Evolutionary conservation across 2,888 invertebrate genomes (phyloP).

Genomic region (Laspeyria flexula): DNA sequence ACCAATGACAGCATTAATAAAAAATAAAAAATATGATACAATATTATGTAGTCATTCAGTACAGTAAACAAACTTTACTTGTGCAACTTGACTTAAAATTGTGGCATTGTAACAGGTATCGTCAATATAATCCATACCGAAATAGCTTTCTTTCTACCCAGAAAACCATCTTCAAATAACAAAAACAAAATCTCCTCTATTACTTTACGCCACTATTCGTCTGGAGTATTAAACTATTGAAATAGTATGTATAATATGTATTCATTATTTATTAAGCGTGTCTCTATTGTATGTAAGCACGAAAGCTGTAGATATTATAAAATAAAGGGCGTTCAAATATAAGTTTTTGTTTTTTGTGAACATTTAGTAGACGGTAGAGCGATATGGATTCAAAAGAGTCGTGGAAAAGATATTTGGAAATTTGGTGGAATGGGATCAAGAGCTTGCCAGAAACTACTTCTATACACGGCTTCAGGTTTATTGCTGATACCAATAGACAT

Average conservation of each 20-base stretch:
- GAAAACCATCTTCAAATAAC: too few species aligned
- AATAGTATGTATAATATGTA: conserved; percentile 21
- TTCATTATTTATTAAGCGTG: conserved; percentile 35
- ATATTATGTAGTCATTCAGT: too few species aligned
- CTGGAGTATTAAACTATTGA: conserved; percentile 4
- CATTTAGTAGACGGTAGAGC: conserved; percentile 5
- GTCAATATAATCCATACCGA: too few species aligned
- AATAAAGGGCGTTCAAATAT: conserved; percentile 19
- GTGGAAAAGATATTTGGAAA: conserved; percentile 65
- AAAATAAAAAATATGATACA: too few species aligned
- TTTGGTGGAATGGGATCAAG: conserved; percentile 81
- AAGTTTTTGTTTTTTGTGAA: neutral
- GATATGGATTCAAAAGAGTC: conserved; percentile 56
- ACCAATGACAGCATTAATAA: too few species aligned
- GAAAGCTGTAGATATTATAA: conserved; percentile 28
- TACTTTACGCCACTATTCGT: neutral
- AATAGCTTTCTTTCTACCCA: too few species aligned
- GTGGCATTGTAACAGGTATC: too few species aligned
- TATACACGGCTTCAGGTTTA: conserved; percentile 88
- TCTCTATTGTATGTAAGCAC: conserved; percentile 35
- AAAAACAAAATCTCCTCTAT: neutral
- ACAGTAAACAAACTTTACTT: too few species aligned
- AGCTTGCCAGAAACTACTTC: conserved; percentile 81
- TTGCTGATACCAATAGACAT: conserved; percentile 87
- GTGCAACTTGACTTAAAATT: too few species aligned